Evolutionary conservation across 2,888 invertebrate species (phyloP).

Genomic region (Epirrhoe tristata): DNA sequence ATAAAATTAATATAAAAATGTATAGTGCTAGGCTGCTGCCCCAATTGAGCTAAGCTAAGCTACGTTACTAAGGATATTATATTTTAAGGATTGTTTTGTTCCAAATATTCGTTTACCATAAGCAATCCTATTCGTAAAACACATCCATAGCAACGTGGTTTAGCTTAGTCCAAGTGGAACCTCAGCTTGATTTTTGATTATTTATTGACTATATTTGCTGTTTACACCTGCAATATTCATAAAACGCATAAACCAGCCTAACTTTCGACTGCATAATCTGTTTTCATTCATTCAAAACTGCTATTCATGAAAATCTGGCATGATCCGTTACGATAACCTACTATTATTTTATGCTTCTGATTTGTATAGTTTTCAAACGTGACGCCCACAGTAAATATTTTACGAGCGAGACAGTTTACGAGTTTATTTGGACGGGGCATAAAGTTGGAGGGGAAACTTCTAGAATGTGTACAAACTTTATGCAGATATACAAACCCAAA

Average conservation of each 20-base stretch:
- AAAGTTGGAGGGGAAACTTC: conserved; percentile 9
- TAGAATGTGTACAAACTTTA: conserved; percentile 3
- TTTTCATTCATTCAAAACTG: conserved; percentile 7
- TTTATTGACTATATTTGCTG: too few relatives aligned
- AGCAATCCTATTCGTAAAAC: too few relatives aligned
- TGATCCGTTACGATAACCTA: conserved; percentile 26
- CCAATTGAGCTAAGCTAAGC: too few relatives aligned
- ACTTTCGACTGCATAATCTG: not conserved
- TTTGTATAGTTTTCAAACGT: conserved; percentile 38
- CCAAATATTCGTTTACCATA: too few relatives aligned
- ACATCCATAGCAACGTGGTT: too few relatives aligned
- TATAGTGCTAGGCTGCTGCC: too few relatives aligned
- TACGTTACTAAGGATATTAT: too few relatives aligned
- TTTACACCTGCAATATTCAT: not conserved
- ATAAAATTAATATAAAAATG: too few relatives aligned
- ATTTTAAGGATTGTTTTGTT: too few relatives aligned
- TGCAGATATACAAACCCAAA: not conserved
- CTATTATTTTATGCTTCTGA: conserved; percentile 32
- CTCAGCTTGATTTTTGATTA: too few relatives aligned
- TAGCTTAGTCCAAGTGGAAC: too few relatives aligned
- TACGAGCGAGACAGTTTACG: conserved; percentile 32
- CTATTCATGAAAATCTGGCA: conserved; percentile 11
- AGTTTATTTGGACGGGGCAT: conserved; percentile 25
- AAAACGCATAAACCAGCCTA: not conserved
- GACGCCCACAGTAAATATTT: conserved; percentile 36